Conservation (phyloP, 2,797 vertebrate species). For the Eospalax fontanierii region DNA sequence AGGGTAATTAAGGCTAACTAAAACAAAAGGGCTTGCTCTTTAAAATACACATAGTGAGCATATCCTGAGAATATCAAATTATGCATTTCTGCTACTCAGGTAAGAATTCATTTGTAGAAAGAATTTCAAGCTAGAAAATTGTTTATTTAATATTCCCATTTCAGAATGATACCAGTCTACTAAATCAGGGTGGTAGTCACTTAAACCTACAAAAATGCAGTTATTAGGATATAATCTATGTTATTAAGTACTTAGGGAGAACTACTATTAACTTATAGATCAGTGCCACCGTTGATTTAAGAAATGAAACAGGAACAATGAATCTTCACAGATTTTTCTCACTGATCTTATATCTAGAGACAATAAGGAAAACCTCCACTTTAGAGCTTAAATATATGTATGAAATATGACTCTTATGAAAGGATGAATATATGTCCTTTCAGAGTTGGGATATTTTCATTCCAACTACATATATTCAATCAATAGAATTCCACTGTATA, state of each 20-base stretch:
- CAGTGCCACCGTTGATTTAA: conserved; percentile 78
- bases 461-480: background rate
- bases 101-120: conserved; percentile 84
- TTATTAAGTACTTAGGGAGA: conserved; percentile 82
- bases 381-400: conserved; percentile 38
- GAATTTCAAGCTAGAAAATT: conserved; percentile 69
- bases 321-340: conserved; percentile 62
- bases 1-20: conserved; percentile 73
- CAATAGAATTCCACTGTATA: conserved; percentile 63
- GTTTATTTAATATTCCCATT: conserved; percentile 80
- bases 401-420: conserved; percentile 53
- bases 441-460: conserved; percentile 39
- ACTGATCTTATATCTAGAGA: conserved; percentile 60
- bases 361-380: conserved; percentile 40
- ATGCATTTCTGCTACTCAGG: conserved; percentile 72
- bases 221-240: conserved; percentile 86
- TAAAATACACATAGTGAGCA: conserved; percentile 71
- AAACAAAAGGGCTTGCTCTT: conserved; percentile 47
- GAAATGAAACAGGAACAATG: background rate
- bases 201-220: conserved; percentile 84
- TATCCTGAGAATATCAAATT: conserved; percentile 72
- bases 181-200: conserved; percentile 83
- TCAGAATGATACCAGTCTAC: conserved; percentile 82
- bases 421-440: conserved; percentile 54
- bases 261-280: conserved; percentile 86